Percentiles rank a stretch among this genome's conserved stretches.
phyloP scores from a whole-genome alignment of 2,888 invertebrate species.

The Ichneumon xanthorius region DNA sequence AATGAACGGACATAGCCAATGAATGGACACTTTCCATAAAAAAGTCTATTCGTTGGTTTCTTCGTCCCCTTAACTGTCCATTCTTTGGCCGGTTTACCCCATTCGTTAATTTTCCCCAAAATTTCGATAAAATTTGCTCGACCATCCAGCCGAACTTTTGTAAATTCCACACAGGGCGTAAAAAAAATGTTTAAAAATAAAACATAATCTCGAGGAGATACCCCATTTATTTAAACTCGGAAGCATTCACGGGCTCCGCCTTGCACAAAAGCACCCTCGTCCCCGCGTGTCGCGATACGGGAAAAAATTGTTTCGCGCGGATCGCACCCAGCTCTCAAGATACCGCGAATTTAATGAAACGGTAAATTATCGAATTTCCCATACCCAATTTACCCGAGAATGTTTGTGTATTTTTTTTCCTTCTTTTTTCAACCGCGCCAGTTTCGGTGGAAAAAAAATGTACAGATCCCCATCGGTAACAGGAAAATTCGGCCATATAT shows the following conservation, averaged over 20 bases:
- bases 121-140: background rate
- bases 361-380: conserved; percentile 54
- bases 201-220: background rate
- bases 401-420: background rate
- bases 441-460: conserved; percentile 28
- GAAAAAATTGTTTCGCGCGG: conserved; percentile 31
- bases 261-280: background rate
- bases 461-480: conserved; percentile 34
- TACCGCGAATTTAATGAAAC: conserved; percentile 50
- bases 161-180: background rate
- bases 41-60: too few relatives aligned
- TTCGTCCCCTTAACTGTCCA: too few relatives aligned
- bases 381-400: conserved; percentile 30
- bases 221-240: conserved; percentile 36
- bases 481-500: conserved; percentile 53
- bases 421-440: conserved; percentile 23
- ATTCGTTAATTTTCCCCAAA: background rate
- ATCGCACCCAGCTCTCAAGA: background rate
- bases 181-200: background rate
- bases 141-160: background rate
- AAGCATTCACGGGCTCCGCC: background rate
- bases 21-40: too few relatives aligned
- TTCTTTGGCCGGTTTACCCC: too few relatives aligned
- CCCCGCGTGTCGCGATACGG: background rate
- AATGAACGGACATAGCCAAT: too few relatives aligned